Conservation (phyloP, 35 echinoderm and acorn worm species). For the Heliocidaris erythrogramma region DNA sequence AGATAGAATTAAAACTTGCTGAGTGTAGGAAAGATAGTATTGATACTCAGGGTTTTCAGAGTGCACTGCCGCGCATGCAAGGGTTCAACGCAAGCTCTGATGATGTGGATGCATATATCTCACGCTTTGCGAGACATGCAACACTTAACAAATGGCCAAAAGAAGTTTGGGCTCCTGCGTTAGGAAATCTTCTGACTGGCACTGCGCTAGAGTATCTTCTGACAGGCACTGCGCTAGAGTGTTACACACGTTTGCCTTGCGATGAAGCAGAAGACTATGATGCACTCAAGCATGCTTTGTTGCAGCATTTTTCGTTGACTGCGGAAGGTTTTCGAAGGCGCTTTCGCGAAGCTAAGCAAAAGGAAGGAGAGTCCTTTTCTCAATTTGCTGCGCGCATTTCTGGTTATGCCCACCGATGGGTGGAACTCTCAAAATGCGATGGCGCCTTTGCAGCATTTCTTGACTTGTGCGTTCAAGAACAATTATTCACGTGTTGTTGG, state of each 20-base stretch:
- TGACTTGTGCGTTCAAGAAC: background rate
- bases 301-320: too few species aligned
- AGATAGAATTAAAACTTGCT: too few species aligned
- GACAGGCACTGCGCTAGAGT: background rate
- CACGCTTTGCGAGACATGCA: background rate
- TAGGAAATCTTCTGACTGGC: background rate
- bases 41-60: too few species aligned
- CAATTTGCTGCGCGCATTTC: slow-evolving; percentile 61
- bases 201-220: background rate
- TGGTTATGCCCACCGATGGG: too few species aligned
- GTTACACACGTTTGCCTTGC: too few species aligned
- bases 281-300: too few species aligned
- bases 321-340: too few species aligned
- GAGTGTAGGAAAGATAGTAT: too few species aligned
- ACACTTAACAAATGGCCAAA: background rate
- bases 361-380: too few species aligned
- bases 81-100: background rate
- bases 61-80: too few species aligned
- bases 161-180: background rate
- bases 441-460: background rate
- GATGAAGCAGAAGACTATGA: too few species aligned
- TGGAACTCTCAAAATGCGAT: background rate
- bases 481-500: background rate
- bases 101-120: slow-evolving; percentile 9
- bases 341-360: too few species aligned